Evolutionary conservation across 2,888 invertebrate genomes (phyloP).

Genomic region (Drosophila neotestacea): DNA sequence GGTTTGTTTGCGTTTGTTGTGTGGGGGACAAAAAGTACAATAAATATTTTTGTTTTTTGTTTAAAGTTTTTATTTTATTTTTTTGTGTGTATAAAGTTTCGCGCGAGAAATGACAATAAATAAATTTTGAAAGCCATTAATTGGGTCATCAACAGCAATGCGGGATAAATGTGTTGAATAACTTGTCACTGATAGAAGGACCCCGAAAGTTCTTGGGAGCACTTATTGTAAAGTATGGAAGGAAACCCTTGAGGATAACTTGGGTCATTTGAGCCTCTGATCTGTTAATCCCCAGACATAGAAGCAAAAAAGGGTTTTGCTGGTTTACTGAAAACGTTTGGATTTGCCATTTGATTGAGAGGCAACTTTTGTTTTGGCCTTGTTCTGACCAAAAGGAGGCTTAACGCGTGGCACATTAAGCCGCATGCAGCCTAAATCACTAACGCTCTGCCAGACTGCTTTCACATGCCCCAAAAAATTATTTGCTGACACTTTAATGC

Average conservation of each 20-base stretch:
- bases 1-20: constrained; percentile 21
- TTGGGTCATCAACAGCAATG: constrained; percentile 64
- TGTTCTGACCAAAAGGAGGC: constrained; percentile 46
- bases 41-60: constrained; percentile 20
- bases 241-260: constrained; percentile 13
- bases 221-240: constrained; percentile 27
- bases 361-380: constrained; percentile 56
- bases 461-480: constrained; percentile 33
- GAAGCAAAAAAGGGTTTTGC: constrained; percentile 36
- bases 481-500: constrained; percentile 74
- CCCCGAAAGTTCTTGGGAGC: constrained; percentile 42
- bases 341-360: constrained; percentile 63
- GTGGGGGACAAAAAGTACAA: constrained; percentile 15
- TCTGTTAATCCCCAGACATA: constrained; percentile 54
- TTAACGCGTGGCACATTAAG: constrained; percentile 60
- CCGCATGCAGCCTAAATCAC: constrained; percentile 67
- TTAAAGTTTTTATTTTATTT: constrained; percentile 40
- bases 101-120: constrained; percentile 52
- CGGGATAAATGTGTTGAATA: constrained; percentile 38
- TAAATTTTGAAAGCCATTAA: constrained; percentile 62
- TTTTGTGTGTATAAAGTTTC: constrained; percentile 19
- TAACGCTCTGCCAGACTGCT: constrained; percentile 14
- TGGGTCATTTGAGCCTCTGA: constrained; percentile 46
- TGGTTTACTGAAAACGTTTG: constrained; percentile 29
- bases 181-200: constrained; percentile 22